Evolutionary conservation across 2,113 vertebrate genomes (phyloP), one percentile per base, ranked within the genome.

Genomic region (Varanus salvator): DNA sequence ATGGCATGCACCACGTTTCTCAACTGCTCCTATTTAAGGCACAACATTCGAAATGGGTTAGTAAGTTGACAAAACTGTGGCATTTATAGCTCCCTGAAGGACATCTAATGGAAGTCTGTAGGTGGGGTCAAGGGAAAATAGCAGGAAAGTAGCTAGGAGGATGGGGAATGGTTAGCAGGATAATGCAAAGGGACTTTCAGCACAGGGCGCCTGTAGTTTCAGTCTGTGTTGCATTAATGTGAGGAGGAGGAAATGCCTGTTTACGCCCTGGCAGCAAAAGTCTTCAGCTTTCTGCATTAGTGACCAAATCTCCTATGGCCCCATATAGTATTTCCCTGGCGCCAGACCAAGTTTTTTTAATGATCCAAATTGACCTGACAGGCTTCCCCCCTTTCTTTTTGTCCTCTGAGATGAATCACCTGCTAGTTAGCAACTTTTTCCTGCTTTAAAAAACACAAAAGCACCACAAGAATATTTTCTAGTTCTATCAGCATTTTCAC

Each of bases 241-340:
- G 17, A 57, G 29, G 87, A 1, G 7, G 38, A 80, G 72, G 88
- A 50, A 3, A 6, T 91, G 8, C 48, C 57, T 9, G 50, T 8
- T 82, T 23, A 27, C 50, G 29, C 60, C 38, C 76, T 34, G 86
- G 34, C 1, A 89, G 1, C 44, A 6, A 52, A 89, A 12, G 15
- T 27, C 74, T 17, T 9, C 71, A 44, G 23, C 85, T 80, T 88
- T 57, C 15, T 90, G 52, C 75, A 88, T 84, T 93, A 83, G 91
- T 93, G 92, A 87, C 21, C 60, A 91, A 91, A 95, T 87, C 86
- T 80, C 81, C 89, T 83, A 71, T 93, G 78, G 92, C 93, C 87
- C 93, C 93, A 82, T 86, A 90, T 92, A 88, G 60, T 81, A 29
- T 85, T 85, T 19, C 0, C 31, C 57, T 78, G 87, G 84, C 92